Percentiles rank a stretch among this genome's conserved stretches.
Conservation (phyloP, 2,113 vertebrate species). For the Ellobius talpinus region DNA sequence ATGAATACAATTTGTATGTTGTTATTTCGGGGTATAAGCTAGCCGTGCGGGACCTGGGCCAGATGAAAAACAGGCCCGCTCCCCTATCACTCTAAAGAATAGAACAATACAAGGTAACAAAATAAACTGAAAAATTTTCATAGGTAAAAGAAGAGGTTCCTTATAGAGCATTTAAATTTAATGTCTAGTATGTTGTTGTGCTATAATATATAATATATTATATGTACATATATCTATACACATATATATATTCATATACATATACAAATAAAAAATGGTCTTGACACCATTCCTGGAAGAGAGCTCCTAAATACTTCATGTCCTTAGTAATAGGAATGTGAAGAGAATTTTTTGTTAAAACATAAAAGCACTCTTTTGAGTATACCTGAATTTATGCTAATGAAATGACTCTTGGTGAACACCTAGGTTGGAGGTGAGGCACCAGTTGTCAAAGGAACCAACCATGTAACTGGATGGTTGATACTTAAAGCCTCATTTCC, state of each 20-base stretch:
- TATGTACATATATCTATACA: too few relatives aligned
- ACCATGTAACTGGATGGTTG: not conserved
- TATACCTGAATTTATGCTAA: not conserved
- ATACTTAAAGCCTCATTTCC: not conserved
- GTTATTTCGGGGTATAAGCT: too few relatives aligned
- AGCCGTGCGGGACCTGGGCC: too few relatives aligned
- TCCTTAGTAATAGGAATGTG: not conserved
- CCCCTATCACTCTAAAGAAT: too few relatives aligned
- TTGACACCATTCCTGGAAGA: not conserved
- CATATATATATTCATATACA: too few relatives aligned
- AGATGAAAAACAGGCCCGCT: too few relatives aligned
- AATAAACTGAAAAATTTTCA: not conserved
- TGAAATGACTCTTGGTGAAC: not conserved
- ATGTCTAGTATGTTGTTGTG: not conserved
- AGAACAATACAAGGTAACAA: not conserved
- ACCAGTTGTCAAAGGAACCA: not conserved
- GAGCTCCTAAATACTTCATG: not conserved
- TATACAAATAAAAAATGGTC: not conserved
- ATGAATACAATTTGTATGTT: too few relatives aligned
- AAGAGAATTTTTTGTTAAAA: not conserved
- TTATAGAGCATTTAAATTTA: not conserved
- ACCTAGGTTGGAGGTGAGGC: not conserved
- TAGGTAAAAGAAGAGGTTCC: not conserved
- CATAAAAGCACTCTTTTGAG: not conserved
- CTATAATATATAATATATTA: not conserved